These are phyloP conservation scores for Chloroceryle aenea DNA, from an alignment of 2,113 vertebrate genomes.

Conservation along the genomic window DNA sequence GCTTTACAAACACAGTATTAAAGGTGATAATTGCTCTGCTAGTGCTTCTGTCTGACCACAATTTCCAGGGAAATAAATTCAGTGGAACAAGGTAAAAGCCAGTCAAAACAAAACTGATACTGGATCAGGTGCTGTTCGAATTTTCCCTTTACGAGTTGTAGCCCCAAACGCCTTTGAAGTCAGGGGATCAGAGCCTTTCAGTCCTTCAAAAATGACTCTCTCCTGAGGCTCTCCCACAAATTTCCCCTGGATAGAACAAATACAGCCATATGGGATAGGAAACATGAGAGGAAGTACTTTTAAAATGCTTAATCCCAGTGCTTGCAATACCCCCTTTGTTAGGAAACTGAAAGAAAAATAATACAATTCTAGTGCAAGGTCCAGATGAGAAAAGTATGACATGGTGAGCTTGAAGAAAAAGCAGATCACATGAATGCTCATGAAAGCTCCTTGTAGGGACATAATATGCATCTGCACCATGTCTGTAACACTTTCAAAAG, in stretches of 20 bases:
- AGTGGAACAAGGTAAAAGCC: neutral
- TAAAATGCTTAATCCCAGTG: neutral
- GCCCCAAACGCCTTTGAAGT: neutral
- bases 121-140: neutral
- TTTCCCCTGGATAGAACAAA: neutral
- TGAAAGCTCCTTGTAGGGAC: neutral
- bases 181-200: neutral
- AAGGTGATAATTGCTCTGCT: neutral
- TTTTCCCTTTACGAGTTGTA: neutral
- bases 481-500: neutral
- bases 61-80: neutral
- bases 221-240: neutral
- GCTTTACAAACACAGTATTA: neutral
- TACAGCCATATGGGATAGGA: neutral
- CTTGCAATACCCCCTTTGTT: neutral
- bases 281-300: neutral
- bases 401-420: neutral
- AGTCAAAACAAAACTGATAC: neutral
- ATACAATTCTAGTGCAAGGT: neutral
- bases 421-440: neutral
- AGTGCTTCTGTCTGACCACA: neutral
- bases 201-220: neutral
- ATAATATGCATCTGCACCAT: neutral
- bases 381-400: neutral
- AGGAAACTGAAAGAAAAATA: neutral